Conservation (phyloP, 2,113 vertebrate species). For the Leptobrachium ailaonicum region DNA sequence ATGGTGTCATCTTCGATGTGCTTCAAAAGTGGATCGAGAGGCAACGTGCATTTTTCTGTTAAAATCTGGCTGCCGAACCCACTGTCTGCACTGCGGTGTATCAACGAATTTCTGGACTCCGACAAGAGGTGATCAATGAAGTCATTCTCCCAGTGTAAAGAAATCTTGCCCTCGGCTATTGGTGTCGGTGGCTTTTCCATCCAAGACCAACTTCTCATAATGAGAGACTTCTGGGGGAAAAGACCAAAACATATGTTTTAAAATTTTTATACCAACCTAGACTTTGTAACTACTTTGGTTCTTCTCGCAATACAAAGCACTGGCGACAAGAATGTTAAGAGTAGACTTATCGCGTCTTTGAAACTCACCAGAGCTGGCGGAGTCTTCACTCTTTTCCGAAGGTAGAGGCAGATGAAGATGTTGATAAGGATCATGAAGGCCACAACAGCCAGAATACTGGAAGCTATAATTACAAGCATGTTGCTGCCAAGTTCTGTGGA, state of each 20-base stretch:
- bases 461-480: constrained; percentile 1
- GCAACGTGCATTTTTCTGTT: neutral
- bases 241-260: neutral
- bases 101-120: constrained; percentile 11
- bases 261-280: too few relatives aligned
- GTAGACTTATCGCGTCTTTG: neutral
- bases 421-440: constrained; percentile 47
- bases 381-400: constrained; percentile 52
- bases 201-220: constrained; percentile 44
- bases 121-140: constrained; percentile 12
- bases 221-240: fast-evolving
- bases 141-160: constrained; percentile 9
- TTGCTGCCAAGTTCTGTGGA: neutral
- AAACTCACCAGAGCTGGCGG: constrained; percentile 67
- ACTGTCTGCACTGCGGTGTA: constrained; percentile 34
- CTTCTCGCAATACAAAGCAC: too few relatives aligned
- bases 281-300: too few relatives aligned
- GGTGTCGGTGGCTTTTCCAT: constrained; percentile 32
- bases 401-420: constrained; percentile 52
- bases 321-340: too few relatives aligned
- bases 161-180: neutral
- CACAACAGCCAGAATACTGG: constrained; percentile 23
- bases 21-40: neutral
- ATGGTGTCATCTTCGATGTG: neutral
- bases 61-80: constrained; percentile 39